Percentiles rank a stretch among this genome's conserved stretches.
Evolutionary conservation across 2,797 vertebrate species (phyloP).

Genomic region (Zenarchopterus dispar): DNA sequence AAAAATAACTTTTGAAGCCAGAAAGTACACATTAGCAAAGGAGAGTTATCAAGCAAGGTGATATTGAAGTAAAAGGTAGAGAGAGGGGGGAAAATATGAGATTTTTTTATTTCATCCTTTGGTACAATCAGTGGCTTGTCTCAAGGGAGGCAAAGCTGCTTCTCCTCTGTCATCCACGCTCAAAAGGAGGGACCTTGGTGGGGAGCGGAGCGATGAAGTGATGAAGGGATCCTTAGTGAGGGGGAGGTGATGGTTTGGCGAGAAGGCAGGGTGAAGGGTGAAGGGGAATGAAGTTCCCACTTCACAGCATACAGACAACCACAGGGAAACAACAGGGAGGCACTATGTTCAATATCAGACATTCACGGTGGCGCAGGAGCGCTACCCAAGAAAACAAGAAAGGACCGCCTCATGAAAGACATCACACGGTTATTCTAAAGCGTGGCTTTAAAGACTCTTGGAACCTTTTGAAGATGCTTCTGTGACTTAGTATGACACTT

Average conservation of each 20-base stretch:
- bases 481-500: conserved; percentile 34
- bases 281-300: conserved; percentile 44
- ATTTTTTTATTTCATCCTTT: conserved; percentile 58
- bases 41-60: conserved; percentile 65
- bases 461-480: conserved; percentile 67
- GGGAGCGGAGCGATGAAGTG: conserved; percentile 63
- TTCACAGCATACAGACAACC: conserved; percentile 60
- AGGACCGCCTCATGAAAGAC: conserved; percentile 68
- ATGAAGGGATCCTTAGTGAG: conserved; percentile 74
- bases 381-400: conserved; percentile 62
- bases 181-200: conserved; percentile 74
- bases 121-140: conserved; percentile 63
- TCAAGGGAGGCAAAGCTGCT: conserved; percentile 65
- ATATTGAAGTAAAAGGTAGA: conserved; percentile 65
- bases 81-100: conserved; percentile 32
- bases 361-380: conserved; percentile 49
- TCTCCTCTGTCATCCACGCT: conserved; percentile 69
- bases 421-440: conserved; percentile 79
- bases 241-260: conserved; percentile 16
- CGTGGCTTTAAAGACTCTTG: conserved; percentile 60
- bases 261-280: neutral
- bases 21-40: conserved; percentile 42
- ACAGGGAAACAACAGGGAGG: conserved; percentile 60
- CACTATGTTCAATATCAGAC: conserved; percentile 57
- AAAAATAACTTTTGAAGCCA: conserved; percentile 16